Evolutionary conservation across 2,113 vertebrate species (phyloP).

Genomic region (Myotis lucifugus): DNA sequence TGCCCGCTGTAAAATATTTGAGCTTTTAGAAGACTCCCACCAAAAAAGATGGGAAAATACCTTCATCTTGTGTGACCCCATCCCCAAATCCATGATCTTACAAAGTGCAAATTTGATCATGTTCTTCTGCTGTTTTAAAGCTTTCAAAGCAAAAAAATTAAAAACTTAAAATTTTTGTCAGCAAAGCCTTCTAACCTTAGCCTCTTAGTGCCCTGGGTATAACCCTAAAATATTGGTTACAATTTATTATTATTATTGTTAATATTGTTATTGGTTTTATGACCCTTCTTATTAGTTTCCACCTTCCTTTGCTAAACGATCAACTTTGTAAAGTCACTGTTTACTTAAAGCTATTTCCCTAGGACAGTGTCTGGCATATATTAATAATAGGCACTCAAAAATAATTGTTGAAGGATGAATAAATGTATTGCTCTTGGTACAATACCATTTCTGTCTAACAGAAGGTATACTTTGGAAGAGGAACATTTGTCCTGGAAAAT

Average conservation of each 20-base stretch:
- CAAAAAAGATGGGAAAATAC: background rate
- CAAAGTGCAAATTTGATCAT: background rate
- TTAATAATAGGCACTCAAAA: background rate
- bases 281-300: background rate
- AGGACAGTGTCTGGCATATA: background rate
- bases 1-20: background rate
- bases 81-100: background rate
- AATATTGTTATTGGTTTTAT: background rate
- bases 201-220: background rate
- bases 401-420: background rate
- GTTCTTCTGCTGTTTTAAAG: background rate
- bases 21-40: background rate
- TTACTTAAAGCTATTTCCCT: background rate
- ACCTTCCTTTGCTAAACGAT: background rate
- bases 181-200: background rate
- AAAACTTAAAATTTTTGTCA: background rate
- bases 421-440: background rate
- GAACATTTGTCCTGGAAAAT: conserved; percentile 6
- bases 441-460: background rate
- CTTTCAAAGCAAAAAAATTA: background rate
- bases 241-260: background rate
- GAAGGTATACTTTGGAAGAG: conserved; percentile 21
- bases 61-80: background rate
- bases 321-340: background rate
- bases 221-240: background rate